Conservation (phyloP, 2,797 vertebrate species). For the Forpus xanthops region DNA sequence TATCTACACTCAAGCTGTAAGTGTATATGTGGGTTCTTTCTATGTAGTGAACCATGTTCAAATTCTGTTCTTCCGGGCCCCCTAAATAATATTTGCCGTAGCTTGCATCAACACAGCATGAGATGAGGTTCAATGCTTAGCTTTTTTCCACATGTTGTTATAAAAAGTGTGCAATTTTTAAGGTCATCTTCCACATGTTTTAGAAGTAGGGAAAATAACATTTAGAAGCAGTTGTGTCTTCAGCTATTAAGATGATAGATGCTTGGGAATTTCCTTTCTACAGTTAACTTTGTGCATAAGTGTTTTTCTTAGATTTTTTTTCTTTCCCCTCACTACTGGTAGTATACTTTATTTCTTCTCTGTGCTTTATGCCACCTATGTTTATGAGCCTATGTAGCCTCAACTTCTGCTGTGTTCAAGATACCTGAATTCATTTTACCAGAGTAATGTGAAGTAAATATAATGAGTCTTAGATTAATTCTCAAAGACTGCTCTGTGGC, state of each 20-base stretch:
- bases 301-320: not conserved
- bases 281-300: not conserved
- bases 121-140: not conserved
- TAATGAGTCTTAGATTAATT: not conserved
- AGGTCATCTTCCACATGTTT: slow-evolving; percentile 6
- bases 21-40: not conserved
- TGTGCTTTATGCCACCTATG: not conserved
- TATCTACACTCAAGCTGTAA: not conserved
- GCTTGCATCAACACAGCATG: not conserved
- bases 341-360: not conserved
- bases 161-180: not conserved
- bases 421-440: not conserved
- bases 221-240: not conserved
- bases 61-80: not conserved
- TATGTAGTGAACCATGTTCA: not conserved
- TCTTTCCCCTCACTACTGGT: not conserved
- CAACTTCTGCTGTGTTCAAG: not conserved
- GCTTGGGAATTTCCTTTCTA: not conserved
- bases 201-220: not conserved
- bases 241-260: not conserved
- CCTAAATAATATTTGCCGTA: not conserved
- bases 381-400: not conserved
- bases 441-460: not conserved
- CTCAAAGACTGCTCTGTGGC: not conserved
- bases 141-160: not conserved